Conservation (phyloP, 2,113 vertebrate species). For the Tragelaphus scriptus region DNA sequence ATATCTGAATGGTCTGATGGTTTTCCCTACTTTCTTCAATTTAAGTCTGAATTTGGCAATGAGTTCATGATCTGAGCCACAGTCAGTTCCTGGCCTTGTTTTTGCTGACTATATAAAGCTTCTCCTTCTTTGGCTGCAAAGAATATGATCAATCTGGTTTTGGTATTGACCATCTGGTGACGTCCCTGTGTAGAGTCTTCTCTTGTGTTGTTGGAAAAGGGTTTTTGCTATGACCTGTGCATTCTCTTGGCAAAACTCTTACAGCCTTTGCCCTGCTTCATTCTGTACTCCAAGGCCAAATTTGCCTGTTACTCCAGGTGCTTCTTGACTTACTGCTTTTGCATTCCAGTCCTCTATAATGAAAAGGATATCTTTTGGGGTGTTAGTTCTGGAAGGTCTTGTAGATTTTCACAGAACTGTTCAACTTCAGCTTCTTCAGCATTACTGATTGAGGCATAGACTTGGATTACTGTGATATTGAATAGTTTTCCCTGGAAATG, state of each 20-base stretch:
- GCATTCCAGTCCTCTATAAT: not conserved
- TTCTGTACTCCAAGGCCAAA: not conserved
- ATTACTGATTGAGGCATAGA: not conserved
- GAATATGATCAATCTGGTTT: not conserved
- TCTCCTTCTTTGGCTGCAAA: not conserved
- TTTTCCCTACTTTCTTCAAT: no score
- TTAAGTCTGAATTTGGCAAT: no score
- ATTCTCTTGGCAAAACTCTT: not conserved
- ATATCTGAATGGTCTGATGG: no score
- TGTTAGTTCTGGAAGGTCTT: not conserved
- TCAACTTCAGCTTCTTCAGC: not conserved
- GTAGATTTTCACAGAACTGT: not conserved
- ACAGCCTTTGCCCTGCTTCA: not conserved
- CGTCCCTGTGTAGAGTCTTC: not conserved
- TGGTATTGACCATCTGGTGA: fast-evolving
- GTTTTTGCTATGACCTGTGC: not conserved
- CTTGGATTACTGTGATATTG: not conserved
- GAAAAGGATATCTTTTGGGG: not conserved
- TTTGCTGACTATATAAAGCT: not conserved
- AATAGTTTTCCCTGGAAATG: not conserved
- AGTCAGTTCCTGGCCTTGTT: not conserved
- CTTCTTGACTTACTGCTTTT: not conserved
- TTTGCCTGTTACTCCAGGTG: not conserved
- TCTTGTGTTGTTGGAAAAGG: not conserved
- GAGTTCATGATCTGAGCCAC: no score